Conservation (phyloP, 2,113 vertebrate species). For the Catharus bicknelli region DNA sequence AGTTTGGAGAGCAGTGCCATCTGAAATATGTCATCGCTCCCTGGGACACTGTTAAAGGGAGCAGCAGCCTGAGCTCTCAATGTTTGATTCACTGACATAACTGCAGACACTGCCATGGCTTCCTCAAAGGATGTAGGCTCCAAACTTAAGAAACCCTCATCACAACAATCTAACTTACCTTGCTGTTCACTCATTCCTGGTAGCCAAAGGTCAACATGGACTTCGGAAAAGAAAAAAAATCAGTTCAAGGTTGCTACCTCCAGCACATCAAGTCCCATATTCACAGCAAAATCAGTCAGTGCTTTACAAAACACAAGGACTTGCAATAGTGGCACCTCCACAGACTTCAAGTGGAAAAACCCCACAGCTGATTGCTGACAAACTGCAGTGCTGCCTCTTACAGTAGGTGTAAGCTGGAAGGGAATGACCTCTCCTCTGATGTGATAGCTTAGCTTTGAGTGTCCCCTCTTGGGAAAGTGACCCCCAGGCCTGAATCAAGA, state of each 20-base stretch:
- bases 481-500: fast-evolving
- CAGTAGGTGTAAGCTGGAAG: not conserved
- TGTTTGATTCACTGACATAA: not conserved
- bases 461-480: fast-evolving
- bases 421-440: not conserved
- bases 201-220: not conserved
- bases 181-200: not conserved
- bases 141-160: not conserved
- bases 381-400: not conserved
- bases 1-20: not conserved
- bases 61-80: not conserved
- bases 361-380: not conserved
- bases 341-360: not conserved
- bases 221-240: not conserved
- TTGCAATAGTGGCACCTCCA: not conserved
- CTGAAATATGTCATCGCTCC: not conserved
- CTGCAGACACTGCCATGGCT: not conserved
- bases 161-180: not conserved
- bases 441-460: not conserved
- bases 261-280: not conserved
- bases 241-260: not conserved
- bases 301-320: not conserved
- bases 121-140: not conserved
- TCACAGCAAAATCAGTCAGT: not conserved
- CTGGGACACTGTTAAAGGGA: not conserved